Evolutionary conservation across 2,113 vertebrate species (phyloP).

Genomic region (Bombycilla garrulus): DNA sequence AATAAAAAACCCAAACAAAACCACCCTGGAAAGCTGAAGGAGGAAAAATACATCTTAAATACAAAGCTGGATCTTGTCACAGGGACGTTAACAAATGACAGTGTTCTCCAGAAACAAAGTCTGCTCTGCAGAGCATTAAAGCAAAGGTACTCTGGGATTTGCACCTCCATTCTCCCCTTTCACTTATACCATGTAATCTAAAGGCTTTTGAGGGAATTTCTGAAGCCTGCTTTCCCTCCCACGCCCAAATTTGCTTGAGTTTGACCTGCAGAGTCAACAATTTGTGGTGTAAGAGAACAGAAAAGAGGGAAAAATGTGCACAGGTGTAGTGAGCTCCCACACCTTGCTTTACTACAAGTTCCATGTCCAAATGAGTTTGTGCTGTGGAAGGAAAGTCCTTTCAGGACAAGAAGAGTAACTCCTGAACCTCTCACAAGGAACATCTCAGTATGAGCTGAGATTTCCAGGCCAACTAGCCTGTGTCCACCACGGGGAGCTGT

Average conservation of each 20-base stretch:
- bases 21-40: neutral
- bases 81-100: neutral
- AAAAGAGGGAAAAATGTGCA: accelerated
- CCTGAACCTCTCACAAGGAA: neutral
- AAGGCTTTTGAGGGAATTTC: neutral
- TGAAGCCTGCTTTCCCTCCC: neutral
- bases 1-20: neutral
- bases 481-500: neutral
- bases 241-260: neutral
- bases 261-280: neutral
- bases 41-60: neutral
- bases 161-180: neutral
- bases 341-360: neutral
- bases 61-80: neutral
- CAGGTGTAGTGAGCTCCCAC: neutral
- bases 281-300: neutral
- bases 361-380: neutral
- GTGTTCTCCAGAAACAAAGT: neutral
- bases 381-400: neutral
- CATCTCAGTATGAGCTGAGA: neutral
- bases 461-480: neutral
- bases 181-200: neutral
- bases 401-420: neutral
- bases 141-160: neutral
- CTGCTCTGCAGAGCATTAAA: neutral